Conservation (phyloP, 2,113 vertebrate species). For the Chionis minor region DNA sequence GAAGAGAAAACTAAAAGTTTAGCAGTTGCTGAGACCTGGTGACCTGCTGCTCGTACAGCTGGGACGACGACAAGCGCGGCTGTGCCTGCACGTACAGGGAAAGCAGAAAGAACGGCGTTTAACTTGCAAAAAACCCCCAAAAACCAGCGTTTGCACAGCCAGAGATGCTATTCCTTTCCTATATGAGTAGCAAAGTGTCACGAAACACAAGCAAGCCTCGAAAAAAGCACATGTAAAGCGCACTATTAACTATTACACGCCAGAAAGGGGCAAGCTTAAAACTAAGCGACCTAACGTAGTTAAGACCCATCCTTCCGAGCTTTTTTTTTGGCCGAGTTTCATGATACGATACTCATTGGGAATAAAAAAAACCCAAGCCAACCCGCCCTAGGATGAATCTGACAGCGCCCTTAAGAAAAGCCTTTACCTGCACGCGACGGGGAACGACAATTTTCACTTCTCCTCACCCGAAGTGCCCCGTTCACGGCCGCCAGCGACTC, state of each 20-base stretch:
- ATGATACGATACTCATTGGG: accelerated
- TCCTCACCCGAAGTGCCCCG: accelerated
- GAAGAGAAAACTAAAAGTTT: background rate
- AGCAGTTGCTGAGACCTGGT: accelerated
- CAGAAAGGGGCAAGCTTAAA: no score
- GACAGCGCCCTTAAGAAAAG: background rate
- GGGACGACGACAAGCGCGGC: accelerated
- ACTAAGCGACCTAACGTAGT: accelerated
- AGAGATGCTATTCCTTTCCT: accelerated
- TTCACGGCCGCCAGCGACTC: accelerated
- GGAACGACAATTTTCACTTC: accelerated
- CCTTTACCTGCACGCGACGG: accelerated
- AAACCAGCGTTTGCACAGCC: background rate
- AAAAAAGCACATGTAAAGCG: accelerated
- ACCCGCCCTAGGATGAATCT: accelerated
- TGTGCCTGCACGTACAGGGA: accelerated
- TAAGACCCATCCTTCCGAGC: accelerated
- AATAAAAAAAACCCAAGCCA: no score
- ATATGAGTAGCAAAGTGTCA: accelerated
- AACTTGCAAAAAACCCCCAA: background rate
- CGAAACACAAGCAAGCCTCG: accelerated
- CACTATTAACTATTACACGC: accelerated
- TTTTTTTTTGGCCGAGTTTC: accelerated
- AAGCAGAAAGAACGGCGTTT: accelerated
- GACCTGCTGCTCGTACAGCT: accelerated